phyloP scores from a whole-genome alignment of 1,140 invertebrate genomes.

The Brachystomella parvula region DNA sequence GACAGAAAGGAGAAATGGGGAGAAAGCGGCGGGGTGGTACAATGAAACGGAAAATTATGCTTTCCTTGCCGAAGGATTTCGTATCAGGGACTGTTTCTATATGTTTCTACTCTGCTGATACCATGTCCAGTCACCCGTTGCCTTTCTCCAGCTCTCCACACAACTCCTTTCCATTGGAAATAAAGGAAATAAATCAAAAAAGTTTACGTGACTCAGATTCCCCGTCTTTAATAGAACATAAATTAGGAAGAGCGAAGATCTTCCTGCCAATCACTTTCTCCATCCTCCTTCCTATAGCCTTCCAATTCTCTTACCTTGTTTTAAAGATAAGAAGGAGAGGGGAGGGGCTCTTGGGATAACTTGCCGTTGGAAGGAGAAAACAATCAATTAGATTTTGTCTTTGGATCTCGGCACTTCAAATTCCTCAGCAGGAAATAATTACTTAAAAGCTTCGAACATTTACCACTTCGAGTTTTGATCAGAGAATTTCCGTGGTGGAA shows the following conservation, averaged over 20 bases:
- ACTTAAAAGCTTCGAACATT: not conserved
- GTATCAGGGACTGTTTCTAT: too few relatives aligned
- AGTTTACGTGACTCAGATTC: not conserved
- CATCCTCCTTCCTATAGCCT: too few relatives aligned
- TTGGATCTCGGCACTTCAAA: not conserved
- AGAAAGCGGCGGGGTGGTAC: too few relatives aligned
- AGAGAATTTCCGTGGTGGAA: too few relatives aligned
- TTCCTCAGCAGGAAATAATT: not conserved
- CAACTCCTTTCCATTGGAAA: not conserved
- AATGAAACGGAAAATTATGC: too few relatives aligned
- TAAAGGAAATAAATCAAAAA: not conserved
- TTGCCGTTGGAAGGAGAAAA: not conserved
- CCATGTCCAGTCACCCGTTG: too few relatives aligned
- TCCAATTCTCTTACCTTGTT: too few relatives aligned
- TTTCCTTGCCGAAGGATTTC: too few relatives aligned
- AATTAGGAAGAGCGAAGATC: not conserved
- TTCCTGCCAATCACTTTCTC: not conserved
- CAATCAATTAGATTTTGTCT: not conserved
- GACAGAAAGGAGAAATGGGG: not conserved
- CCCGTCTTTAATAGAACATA: not conserved
- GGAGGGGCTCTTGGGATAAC: not conserved
- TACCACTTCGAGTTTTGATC: too few relatives aligned
- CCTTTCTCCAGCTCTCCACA: too few relatives aligned
- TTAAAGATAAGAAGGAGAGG: not conserved
- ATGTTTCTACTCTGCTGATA: too few relatives aligned